phyloP scores from a whole-genome alignment of 1,140 invertebrate genomes.

The Drosophila mayri region DNA sequence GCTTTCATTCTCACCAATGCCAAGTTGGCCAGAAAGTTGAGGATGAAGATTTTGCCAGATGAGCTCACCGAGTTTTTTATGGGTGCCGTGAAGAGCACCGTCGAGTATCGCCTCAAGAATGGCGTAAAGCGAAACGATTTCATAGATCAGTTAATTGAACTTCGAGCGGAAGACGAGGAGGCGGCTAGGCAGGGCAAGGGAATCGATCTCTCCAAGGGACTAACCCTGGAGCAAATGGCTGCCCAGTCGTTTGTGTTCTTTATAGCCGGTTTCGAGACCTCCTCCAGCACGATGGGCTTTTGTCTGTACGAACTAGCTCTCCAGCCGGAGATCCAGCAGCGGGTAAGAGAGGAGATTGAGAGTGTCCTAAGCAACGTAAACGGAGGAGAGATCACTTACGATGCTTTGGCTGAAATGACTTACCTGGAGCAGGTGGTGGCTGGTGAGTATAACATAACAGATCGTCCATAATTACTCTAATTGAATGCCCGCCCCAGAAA shows the following conservation, averaged over 20 bases:
- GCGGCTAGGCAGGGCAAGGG: constrained; percentile 29
- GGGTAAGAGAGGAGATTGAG: constrained; percentile 85
- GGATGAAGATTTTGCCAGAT: constrained; percentile 63
- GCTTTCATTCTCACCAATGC: constrained; percentile 58
- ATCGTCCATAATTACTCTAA: fast-evolving
- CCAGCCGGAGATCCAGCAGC: constrained; percentile 85
- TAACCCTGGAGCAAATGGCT: constrained; percentile 75
- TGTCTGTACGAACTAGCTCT: constrained; percentile 82
- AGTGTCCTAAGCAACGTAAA: constrained; percentile 36
- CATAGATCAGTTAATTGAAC: constrained; percentile 81
- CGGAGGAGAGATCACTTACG: constrained; percentile 71
- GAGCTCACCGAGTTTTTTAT: constrained; percentile 83
- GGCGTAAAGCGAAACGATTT: constrained; percentile 84
- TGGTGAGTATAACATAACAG: constrained; percentile 54
- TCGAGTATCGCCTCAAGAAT: constrained; percentile 82
- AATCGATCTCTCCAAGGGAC: constrained; percentile 56
- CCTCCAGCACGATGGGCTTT: constrained; percentile 84
- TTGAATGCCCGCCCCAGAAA: background rate
- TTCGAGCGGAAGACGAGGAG: constrained; percentile 59
- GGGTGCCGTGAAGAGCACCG: constrained; percentile 74
- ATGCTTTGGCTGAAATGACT: constrained; percentile 71
- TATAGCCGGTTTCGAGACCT: constrained; percentile 79
- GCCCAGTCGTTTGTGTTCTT: constrained; percentile 81
- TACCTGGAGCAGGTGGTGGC: constrained; percentile 80
- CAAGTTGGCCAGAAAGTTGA: constrained; percentile 48